These are phyloP conservation scores for Podargus strigoides DNA, from an alignment of 2,797 vertebrate genomes.

Conservation along the genomic window DNA sequence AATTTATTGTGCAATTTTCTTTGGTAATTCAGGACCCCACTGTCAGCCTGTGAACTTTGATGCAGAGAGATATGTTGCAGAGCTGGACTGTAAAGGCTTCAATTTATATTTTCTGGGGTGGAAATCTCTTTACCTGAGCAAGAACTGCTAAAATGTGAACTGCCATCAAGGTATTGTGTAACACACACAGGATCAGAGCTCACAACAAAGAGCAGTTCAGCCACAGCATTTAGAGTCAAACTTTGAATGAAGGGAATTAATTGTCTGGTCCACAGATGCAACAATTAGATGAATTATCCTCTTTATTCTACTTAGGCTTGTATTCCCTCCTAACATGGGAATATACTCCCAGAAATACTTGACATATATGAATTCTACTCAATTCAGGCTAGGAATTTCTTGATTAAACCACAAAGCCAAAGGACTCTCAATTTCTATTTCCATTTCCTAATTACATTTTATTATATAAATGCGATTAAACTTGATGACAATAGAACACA, in stretches of 20 bases:
- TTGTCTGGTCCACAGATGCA: not conserved
- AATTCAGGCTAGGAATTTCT: not conserved
- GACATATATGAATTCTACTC: not conserved
- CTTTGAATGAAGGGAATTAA: not conserved
- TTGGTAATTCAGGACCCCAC: not conserved
- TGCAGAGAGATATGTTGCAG: accelerated
- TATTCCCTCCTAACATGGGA: not conserved
- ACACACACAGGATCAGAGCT: not conserved
- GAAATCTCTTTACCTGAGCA: not conserved
- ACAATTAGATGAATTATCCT: not conserved
- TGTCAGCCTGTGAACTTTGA: not conserved
- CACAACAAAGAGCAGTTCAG: not conserved
- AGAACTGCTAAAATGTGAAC: not conserved
- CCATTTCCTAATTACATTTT: not conserved
- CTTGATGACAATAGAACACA: conserved; percentile 26
- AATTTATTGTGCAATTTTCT: not conserved
- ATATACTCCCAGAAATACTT: not conserved
- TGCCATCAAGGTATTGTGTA: not conserved
- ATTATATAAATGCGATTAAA: conserved; percentile 22
- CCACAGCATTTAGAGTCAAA: not conserved
- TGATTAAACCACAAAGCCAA: not conserved
- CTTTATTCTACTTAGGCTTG: not conserved
- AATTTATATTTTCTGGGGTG: accelerated
- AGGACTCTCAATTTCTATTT: not conserved
- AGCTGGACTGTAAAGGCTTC: not conserved